Conservation (phyloP, 1,140 invertebrate genomes). For the Zaprionus inermis region DNA sequence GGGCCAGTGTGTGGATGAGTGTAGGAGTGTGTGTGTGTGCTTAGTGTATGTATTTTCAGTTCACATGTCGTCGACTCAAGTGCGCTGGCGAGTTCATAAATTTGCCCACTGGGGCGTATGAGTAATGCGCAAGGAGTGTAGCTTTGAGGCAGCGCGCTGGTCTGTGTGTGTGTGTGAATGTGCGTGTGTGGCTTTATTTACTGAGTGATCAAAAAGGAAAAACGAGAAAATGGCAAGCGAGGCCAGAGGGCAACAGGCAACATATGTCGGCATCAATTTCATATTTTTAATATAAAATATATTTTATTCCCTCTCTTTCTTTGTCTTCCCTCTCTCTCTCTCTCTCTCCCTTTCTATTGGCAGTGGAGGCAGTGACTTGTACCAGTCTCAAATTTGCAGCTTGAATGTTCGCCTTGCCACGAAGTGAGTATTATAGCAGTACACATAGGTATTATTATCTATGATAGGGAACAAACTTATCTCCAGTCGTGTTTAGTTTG, state of each 20-base stretch:
- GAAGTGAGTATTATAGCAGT: background rate
- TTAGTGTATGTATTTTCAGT: slow-evolving; percentile 28
- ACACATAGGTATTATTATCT: background rate
- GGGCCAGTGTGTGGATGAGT: slow-evolving; percentile 24
- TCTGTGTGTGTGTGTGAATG: slow-evolving; percentile 12
- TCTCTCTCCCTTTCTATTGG: background rate
- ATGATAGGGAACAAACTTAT: background rate
- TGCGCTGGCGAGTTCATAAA: slow-evolving; percentile 76
- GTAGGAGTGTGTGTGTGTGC: background rate
- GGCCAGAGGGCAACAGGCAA: slow-evolving; percentile 66
- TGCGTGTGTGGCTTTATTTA: slow-evolving; percentile 23
- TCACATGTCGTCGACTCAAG: slow-evolving; percentile 73
- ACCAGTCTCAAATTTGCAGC: background rate
- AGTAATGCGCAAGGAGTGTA: slow-evolving; percentile 76
- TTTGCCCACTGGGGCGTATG: slow-evolving; percentile 81
- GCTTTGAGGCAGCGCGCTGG: slow-evolving; percentile 24
- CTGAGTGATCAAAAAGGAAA: slow-evolving; percentile 51
- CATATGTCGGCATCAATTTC: slow-evolving; percentile 73
- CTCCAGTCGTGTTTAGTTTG: background rate
- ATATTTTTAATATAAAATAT: slow-evolving; percentile 35
- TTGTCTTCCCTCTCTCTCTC: background rate
- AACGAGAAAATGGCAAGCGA: slow-evolving; percentile 44
- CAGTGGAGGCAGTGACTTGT: background rate
- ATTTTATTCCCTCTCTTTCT: background rate
- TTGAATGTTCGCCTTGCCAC: background rate